Conservation (phyloP, 2,888 invertebrate genomes). For the Xanthia togata region DNA sequence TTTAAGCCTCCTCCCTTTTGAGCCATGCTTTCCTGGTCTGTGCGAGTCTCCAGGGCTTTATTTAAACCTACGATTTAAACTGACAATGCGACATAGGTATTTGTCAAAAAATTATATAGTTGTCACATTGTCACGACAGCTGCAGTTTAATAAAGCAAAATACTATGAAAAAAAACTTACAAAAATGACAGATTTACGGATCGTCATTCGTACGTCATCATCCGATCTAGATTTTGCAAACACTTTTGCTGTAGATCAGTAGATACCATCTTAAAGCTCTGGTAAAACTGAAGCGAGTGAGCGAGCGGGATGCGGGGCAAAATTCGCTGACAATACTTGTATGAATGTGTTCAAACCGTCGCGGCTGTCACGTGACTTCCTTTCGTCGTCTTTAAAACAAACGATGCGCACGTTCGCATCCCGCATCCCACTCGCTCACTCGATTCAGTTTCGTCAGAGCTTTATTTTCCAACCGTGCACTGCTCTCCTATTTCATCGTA, state of each 20-base stretch:
- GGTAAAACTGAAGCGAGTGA: neutral
- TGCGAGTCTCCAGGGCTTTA: no score
- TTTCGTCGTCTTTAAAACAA: neutral
- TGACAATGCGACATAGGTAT: neutral
- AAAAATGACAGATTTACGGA: neutral
- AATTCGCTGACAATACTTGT: neutral
- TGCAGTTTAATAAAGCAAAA: neutral
- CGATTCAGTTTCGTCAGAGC: neutral
- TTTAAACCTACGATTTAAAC: no score
- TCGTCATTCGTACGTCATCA: neutral
- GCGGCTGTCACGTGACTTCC: neutral
- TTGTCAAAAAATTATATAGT: neutral
- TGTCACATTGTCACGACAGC: neutral
- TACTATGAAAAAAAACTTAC: neutral
- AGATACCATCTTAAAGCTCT: neutral
- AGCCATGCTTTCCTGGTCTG: neutral
- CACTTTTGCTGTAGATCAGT: neutral
- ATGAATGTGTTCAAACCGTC: neutral
- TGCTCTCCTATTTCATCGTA: constrained; percentile 71
- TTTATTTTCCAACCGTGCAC: neutral
- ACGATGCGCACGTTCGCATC: neutral
- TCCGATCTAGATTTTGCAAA: neutral
- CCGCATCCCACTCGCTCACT: neutral
- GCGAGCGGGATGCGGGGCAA: neutral
- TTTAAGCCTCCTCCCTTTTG: neutral